Evolutionary conservation across 1,140 invertebrate species (phyloP), one percentile per base, ranked within the genome.

Genomic region (Stegodyphus mimosarum): DNA sequence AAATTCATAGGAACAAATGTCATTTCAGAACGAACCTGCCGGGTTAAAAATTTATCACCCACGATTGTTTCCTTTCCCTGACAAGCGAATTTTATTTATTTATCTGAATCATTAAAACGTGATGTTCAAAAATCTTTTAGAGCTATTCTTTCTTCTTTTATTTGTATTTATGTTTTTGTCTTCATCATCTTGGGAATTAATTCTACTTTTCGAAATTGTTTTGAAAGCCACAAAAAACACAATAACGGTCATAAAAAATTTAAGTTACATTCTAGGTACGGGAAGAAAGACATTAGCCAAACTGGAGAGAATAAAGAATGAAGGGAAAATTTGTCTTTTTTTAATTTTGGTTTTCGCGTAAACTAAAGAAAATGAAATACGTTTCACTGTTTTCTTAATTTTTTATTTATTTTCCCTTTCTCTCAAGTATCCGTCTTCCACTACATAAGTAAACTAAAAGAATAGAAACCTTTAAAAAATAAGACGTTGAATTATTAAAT

Each of bases 401-500:
- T 67, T 83, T 84, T 55, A 64, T 64, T 84, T 66, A 75, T 75
- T 52, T 49, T 79, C 18, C 51, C 18, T 84, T 52, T 48, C 13
- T 52, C n/a, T 33, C 52, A 75, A 75, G n/a, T 17, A 75, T 74
- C 15, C 7, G 64, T 75, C 73, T 75, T 66, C 51, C 33, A 70
- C 49, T 64, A 83, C 69, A 53, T 69, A 84, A 52, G 66, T 73
- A 83, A 52, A 55, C 63, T 69, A 11, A 67, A 5, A 17, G 33
- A 13, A 33, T 48, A 53, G n/a, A 17, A 81, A 69, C 53, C 55
- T 75, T 75, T 66, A 53, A 76, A 75, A 18, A 84, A 84, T 66
- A 70, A 52, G 33, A 67, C 81, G 15, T 84, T 84, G 81, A 84
- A 84, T 84, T 84, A 84, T 84, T 84, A 84, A 84, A 84, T 84